Base-by-base conservation (phyloP, 2,888 invertebrate genomes). In the Callyntrura guangdongensis region DNA sequence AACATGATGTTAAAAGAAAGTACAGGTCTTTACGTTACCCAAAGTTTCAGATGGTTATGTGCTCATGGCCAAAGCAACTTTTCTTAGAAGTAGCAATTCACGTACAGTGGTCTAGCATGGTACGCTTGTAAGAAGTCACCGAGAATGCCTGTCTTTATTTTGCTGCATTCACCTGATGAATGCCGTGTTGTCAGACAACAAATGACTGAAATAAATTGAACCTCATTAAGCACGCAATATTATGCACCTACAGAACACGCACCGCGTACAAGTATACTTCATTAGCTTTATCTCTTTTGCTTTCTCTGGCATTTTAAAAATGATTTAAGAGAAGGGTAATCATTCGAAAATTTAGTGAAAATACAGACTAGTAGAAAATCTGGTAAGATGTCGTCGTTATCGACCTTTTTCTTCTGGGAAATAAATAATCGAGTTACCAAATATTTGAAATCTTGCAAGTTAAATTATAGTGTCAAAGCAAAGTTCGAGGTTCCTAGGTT, bases 121-220 rank as follows among this genome's bases (percentile, higher is more conserved):
- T n/a, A n/a, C n/a, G n/a, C 36, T 36, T 36, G 2, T 69, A 1
- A 64, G 20, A 25, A 20, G 64, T 22, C 22, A 64, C 8, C 22
- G 22, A 9, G 12, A n/a, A n/a, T 53, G 53, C 8, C 11, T 53
- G 53, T 64, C 9, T 64, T 0, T 9, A 64, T 17, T 3, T 20
- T 64, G 11, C 64, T 22, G 8, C 22, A 11, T 12, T 20, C 64
- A 64, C 64, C 64, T 64, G 64, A 64, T 64, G 64, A 20, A 64
- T 64, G 8, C 25, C 59, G 2, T 61, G 59, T 61, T 25, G 8
- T 8, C 22, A 25, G 22, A 64, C 14, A 17, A 64, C 22, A 9
- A n/a, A 22, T 12, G 22, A 64, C 59, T 9, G 64, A 20, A 11
- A 64, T 22, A 64, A 22, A 64, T 22, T 11, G 59, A 20, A 14